These are phyloP conservation scores for Drosophila bifasciata DNA, from an alignment of 1,140 invertebrate genomes.

Conservation along the genomic window DNA sequence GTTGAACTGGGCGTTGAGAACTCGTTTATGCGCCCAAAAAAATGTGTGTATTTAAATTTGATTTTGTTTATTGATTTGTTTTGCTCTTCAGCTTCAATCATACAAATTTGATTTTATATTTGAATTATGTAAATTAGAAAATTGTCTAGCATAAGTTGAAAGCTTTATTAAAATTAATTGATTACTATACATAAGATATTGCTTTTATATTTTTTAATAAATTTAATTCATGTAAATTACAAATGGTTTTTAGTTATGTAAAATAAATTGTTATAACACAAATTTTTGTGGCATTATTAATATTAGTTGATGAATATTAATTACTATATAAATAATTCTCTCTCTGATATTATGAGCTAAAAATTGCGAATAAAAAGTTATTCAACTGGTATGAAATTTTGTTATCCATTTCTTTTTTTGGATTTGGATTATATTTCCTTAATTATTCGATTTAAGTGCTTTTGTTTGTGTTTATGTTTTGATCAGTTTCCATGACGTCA, in stretches of 20 bases:
- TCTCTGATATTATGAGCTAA: background rate
- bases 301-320: too few relatives aligned
- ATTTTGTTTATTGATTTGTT: constrained; percentile 32
- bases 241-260: too few relatives aligned
- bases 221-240: background rate
- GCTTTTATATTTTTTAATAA: too few relatives aligned
- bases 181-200: too few relatives aligned
- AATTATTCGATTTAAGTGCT: background rate
- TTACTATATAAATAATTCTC: too few relatives aligned
- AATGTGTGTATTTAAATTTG: too few relatives aligned
- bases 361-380: background rate
- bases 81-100: background rate
- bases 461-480: background rate
- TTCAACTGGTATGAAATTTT: background rate
- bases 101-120: background rate
- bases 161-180: too few relatives aligned
- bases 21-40: constrained; percentile 15
- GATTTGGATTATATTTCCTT: too few relatives aligned
- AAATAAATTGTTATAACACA: too few relatives aligned
- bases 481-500: background rate
- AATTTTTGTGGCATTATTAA: too few relatives aligned
- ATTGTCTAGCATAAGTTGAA: background rate
- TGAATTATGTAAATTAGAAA: constrained; percentile 16
- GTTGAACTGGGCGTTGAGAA: constrained; percentile 31
- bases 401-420: constrained; percentile 8